Base-by-base conservation (phyloP, 2,888 invertebrate genomes). In the Drosophila borealis region DNA sequence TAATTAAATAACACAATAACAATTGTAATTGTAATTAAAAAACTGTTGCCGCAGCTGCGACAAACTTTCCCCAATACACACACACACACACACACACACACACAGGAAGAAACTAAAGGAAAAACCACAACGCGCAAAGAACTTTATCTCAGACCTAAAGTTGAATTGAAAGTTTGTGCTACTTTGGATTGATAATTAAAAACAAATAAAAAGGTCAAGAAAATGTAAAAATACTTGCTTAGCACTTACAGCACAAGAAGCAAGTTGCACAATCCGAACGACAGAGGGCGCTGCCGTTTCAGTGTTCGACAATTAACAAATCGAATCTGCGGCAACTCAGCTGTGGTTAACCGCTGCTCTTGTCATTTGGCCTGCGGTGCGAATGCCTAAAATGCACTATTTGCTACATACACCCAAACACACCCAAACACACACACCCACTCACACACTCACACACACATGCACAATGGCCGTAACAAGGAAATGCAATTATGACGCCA, bases 401-500 rank as follows among this genome's bases (percentile, higher is more conserved):
- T 37, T 25, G 25, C 48, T 29, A 48, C 37, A 10, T 8, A 8
- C 29, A 29, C 8, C 29, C 29, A 29, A 25, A 25, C 6, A 25
- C 25, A 14, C 29, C 39, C 37, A 19, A 11, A 17, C 10, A 51
- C 19, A 19, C 42, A 51, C 46, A 49, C 41, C 33, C 44, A 49
- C 19, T 41, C 41, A 33, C 44, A 63, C 25, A 37, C n/a, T 29
- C 19, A 39, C 8, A 46, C 11, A 33, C 10, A 29, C 10, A 34
- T 6, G 10, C 21, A 25, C 39, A 68, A 67, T 53, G 48, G 36
- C 57, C 44, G 51, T 72, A 85, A 84, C 89, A 90, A 79, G 81
- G 61, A 88, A 89, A 90, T 82, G 81, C 90, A 89, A 89, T 89
- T 90, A 89, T 78, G 59, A 55, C 51, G 71, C 65, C 65, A 68